Conservation (phyloP, 2,888 invertebrate species). For the Drosophila formosana region DNA sequence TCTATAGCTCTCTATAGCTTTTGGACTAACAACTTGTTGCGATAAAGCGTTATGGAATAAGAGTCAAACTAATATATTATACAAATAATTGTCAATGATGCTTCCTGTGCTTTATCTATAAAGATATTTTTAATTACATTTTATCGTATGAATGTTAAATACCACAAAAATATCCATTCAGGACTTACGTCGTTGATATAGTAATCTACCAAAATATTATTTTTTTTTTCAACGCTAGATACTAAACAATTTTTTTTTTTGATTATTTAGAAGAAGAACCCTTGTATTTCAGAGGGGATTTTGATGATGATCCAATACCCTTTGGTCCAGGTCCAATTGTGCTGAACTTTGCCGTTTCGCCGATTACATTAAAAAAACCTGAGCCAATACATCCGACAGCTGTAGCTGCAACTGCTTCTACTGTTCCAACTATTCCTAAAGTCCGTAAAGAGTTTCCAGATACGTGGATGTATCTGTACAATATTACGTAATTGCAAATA, state of each 20-base stretch:
- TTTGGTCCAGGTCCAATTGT: constrained; percentile 5
- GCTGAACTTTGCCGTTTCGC: constrained; percentile 7
- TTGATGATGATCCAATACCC: constrained; percentile 2
- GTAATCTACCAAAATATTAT: neutral
- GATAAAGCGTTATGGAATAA: neutral
- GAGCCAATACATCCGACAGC: neutral
- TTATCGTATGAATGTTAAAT: too few species aligned
- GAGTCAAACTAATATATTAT: neutral
- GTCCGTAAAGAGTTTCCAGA: constrained; percentile 88
- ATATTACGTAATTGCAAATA: constrained; percentile 38
- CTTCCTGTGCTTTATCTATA: too few species aligned
- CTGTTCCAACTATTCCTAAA: constrained; percentile 3
- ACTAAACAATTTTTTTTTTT: neutral
- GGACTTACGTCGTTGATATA: neutral
- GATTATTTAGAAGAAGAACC: neutral
- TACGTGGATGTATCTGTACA: constrained; percentile 87
- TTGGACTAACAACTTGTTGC: neutral
- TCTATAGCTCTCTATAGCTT: neutral
- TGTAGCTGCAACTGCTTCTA: constrained; percentile 4
- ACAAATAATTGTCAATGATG: neutral
- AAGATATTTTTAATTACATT: too few species aligned
- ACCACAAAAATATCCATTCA: too few species aligned
- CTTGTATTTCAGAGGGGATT: neutral
- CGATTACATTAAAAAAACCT: neutral
- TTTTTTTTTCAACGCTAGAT: neutral